Evolutionary conservation across 2,888 invertebrate species (phyloP), one percentile per base, ranked within the genome.

Genomic region (Cataglyphis albicans): DNA sequence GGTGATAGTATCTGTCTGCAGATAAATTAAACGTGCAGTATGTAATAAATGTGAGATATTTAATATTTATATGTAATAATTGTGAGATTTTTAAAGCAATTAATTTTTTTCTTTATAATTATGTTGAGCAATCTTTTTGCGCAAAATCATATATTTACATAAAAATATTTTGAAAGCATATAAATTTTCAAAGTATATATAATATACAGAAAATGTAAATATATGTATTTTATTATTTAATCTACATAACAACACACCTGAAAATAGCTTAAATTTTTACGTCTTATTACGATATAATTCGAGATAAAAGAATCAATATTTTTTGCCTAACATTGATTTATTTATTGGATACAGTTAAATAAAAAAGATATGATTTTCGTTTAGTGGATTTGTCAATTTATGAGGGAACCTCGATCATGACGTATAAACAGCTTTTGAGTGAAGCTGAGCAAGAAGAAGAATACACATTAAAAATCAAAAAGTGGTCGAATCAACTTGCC

Each of bases 401-500:
- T 89, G 91, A 89, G 6, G 91, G 87, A 15, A 83, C 87, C 9
- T 88, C 86, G 0, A 92, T 95, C 0, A 57, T 90, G 15, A 95
- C 96, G 0, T 95, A 96, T 70, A 95, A 96, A 32, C 95, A 96
- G 86, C 90, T 97, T 55, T 90, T 95, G 0, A 91, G 95, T 18
- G 95, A 95, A 89, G 95, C 96, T 0, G 94, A 93, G 10, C 92
- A 93, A 0, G 92, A 96, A 65, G 92, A 95, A 1, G 92, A 94
- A 0, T 95, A 95, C 15, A 90, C 94, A 3, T 92, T 95, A 0
- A 44, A 32, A 44, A 95, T 95, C 12, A 94, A 95, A 10, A 94
- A 94, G 35, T 95, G 96, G 64, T 80, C 89, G 0, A 90, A 93
- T 74, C 96, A 96, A 90, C 95, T 97, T 10, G 97, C 97, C 0